Evolutionary conservation across 1,140 invertebrate genomes (phyloP).

Genomic region (Drosophila kohkoa): DNA sequence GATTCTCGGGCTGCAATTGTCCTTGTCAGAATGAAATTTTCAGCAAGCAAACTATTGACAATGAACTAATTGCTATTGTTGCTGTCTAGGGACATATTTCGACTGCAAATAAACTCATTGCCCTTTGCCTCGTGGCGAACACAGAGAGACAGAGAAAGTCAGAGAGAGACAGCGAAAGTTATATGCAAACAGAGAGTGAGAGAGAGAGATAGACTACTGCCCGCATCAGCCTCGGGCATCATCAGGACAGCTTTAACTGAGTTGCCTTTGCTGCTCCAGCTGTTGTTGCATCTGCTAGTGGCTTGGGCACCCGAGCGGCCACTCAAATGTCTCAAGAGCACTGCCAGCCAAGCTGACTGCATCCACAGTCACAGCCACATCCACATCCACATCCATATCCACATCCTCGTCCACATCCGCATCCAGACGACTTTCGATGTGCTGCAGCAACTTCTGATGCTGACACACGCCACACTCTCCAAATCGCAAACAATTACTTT

Average conservation of each 20-base stretch:
- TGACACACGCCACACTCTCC: constrained; percentile 69
- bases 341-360: constrained; percentile 57
- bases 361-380: constrained; percentile 16
- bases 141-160: not conserved
- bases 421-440: constrained; percentile 36
- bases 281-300: constrained; percentile 41
- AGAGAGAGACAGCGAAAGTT: not conserved
- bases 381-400: constrained; percentile 25
- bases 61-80: constrained; percentile 83
- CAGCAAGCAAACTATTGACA: constrained; percentile 82
- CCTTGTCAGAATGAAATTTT: constrained; percentile 69
- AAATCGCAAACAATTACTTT: constrained; percentile 83
- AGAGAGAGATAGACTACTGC: constrained; percentile 3
- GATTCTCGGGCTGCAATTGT: constrained; percentile 43
- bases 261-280: constrained; percentile 45
- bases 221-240: constrained; percentile 39
- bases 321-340: constrained; percentile 80
- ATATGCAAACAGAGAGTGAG: not conserved
- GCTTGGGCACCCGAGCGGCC: constrained; percentile 47
- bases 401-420: constrained; percentile 34
- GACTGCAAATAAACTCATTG: constrained; percentile 81
- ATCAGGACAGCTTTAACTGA: constrained; percentile 64
- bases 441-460: constrained; percentile 29
- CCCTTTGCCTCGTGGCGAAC: constrained; percentile 25
- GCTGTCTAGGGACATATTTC: constrained; percentile 80